Base-by-base conservation (phyloP, 2,888 invertebrate genomes). In the Ceraclea dissimilis region DNA sequence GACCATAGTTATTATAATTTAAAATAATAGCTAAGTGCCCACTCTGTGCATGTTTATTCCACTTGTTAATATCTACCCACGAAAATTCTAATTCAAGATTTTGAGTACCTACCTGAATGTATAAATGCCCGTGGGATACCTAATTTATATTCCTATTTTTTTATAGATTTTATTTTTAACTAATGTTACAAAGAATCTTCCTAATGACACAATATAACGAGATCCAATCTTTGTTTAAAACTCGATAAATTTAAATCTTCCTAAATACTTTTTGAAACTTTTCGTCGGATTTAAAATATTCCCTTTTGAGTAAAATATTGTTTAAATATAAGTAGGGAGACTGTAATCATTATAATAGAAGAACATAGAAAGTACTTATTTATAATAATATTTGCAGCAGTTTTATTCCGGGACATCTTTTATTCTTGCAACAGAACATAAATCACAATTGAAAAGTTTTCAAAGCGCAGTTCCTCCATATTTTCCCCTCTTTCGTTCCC, bases 391-490 rank as follows among this genome's bases (percentile, higher is more conserved):
- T 49, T 49, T 22, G 49, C 21, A 19, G 16, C 20, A 16, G 2
- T 44, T 52, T 17, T 52, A 19, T 43, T 20, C 49, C 10, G 18
- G 16, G 8, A n/a, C 16, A 54, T 22, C 49, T 22, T 11, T 34
- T 17, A 18, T 49, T 47, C 26, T 11, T 49, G 54, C 49, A 54
- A 26, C 54, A 39, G 16, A 26, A 50, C 49, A 44, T 54, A 49
- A 54, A 54, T 49, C 50, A 44, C 49, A 44, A 54, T 26, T 6
- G 49, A 31, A 44, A 54, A 54, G 33, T 54, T 50, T 49, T 20
- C 17, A 34, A 49, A 18, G 47, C 47, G 47, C 47, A 51, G 26
- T 50, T 51, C 26, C 26, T 26, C 26, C 10, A 26, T 26, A 26
- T 26, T 58, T 34, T 13, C 8, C 19, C 34, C 34, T 47, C 54